A percentile compares a stretch with the other conserved stretches of the same genome.
Evolutionary conservation across 2,888 invertebrate genomes (phyloP).

Genomic region (Dorcus parallelipipedus): DNA sequence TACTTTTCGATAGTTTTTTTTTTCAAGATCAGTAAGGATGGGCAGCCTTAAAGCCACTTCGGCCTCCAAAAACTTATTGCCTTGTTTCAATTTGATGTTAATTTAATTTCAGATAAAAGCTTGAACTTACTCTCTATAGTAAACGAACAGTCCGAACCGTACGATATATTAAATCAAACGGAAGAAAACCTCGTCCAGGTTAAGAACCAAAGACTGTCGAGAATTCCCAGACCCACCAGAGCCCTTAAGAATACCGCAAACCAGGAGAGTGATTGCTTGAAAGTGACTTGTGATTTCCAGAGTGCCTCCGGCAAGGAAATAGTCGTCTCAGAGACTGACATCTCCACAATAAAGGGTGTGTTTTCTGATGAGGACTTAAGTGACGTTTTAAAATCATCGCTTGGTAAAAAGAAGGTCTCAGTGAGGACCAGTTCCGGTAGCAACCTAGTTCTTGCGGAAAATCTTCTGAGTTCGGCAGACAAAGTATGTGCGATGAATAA

Average conservation of each 20-base stretch:
- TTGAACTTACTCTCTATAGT: no score
- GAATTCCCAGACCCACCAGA: background rate
- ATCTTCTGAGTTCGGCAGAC: background rate
- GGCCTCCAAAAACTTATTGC: no score
- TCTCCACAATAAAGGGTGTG: constrained; percentile 40
- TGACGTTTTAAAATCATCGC: constrained; percentile 29
- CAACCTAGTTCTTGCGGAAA: background rate
- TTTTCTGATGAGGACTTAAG: constrained; percentile 29
- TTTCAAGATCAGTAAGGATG: no score
- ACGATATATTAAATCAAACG: no score
- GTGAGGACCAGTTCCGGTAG: background rate
- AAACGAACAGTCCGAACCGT: no score
- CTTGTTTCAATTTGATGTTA: no score
- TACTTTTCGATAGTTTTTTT: no score
- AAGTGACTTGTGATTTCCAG: constrained; percentile 35
- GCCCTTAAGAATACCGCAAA: background rate
- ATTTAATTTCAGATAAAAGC: no score
- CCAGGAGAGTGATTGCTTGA: background rate
- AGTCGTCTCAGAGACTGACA: constrained; percentile 29
- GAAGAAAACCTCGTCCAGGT: no score
- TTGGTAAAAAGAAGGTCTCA: background rate
- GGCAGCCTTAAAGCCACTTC: no score
- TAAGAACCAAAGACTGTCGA: background rate
- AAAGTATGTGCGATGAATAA: constrained; percentile 6
- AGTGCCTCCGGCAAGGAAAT: constrained; percentile 45